Conservation (phyloP, 2,113 vertebrate genomes). For the Phylloscopus trochilus region DNA sequence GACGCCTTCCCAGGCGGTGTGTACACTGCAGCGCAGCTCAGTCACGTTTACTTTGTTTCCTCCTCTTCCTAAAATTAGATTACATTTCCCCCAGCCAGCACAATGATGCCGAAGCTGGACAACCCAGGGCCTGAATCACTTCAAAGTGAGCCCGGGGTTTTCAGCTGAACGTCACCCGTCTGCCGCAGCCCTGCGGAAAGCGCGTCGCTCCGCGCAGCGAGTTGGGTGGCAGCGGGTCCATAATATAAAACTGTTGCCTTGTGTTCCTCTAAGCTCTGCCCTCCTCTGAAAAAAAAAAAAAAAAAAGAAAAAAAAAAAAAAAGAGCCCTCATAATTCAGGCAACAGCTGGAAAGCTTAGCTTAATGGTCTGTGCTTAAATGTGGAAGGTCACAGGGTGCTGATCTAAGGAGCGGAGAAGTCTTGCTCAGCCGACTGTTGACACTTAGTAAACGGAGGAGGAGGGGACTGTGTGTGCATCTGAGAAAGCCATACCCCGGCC, state of each 20-base stretch:
- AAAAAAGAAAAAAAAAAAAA: conserved; percentile 16
- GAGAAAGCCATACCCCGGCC: conserved; percentile 70
- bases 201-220: conserved; percentile 19
- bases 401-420: conserved; percentile 81
- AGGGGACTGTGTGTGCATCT: conserved; percentile 73
- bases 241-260: conserved; percentile 75
- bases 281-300: conserved; percentile 30
- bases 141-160: conserved; percentile 12
- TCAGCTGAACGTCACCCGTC: background rate
- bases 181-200: background rate
- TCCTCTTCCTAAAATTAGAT: conserved; percentile 36
- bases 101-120: background rate
- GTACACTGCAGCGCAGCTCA: background rate
- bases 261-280: conserved; percentile 72
- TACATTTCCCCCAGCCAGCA: background rate
- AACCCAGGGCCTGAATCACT: background rate
- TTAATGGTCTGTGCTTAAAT: conserved; percentile 81
- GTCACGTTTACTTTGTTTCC: background rate
- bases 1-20: background rate
- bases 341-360: conserved; percentile 86
- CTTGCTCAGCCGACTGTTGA: conserved; percentile 84
- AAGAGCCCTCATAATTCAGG: conserved; percentile 73
- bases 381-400: conserved; percentile 83
- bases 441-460: conserved; percentile 80
- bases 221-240: conserved; percentile 70